Evolutionary conservation across 2,797 vertebrate genomes (phyloP).

Genomic region (Aulostomus chinensis): DNA sequence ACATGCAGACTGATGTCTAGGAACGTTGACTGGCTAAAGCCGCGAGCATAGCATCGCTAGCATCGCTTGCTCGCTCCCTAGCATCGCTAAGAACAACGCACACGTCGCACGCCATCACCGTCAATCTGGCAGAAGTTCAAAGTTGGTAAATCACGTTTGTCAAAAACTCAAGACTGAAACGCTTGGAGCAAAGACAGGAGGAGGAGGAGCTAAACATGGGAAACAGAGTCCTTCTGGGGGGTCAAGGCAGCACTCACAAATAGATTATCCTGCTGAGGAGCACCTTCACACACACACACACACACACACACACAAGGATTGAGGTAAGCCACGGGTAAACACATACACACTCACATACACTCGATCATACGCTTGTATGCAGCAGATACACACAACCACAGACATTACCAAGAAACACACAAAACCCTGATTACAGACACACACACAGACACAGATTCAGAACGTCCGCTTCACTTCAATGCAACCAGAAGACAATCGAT

Average conservation of each 20-base stretch:
- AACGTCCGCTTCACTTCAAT: constrained; percentile 64
- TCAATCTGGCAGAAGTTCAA: too few relatives aligned
- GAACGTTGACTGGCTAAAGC: too few relatives aligned
- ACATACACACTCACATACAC: background rate
- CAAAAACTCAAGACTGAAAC: background rate
- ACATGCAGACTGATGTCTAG: too few relatives aligned
- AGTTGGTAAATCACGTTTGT: too few relatives aligned
- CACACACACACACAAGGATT: constrained; percentile 13
- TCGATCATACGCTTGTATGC: too few relatives aligned
- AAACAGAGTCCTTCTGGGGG: constrained; percentile 28
- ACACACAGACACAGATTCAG: constrained; percentile 15
- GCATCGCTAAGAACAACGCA: too few relatives aligned
- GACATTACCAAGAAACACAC: background rate
- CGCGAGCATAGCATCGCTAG: too few relatives aligned
- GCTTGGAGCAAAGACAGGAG: constrained; percentile 2
- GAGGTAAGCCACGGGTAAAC: too few relatives aligned
- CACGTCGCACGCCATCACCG: too few relatives aligned
- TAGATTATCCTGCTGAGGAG: constrained; percentile 45
- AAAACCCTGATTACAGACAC: constrained; percentile 4
- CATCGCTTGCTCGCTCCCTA: too few relatives aligned
- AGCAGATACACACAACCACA: background rate
- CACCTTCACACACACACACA: constrained; percentile 33
- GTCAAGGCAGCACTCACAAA: constrained; percentile 35
- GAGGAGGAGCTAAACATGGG: constrained; percentile 16
- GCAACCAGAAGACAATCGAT: constrained; percentile 71